These are phyloP conservation scores for Paracyprichromis sp. DNA, from an alignment of 2,113 vertebrate species.

Conservation along the genomic window DNA sequence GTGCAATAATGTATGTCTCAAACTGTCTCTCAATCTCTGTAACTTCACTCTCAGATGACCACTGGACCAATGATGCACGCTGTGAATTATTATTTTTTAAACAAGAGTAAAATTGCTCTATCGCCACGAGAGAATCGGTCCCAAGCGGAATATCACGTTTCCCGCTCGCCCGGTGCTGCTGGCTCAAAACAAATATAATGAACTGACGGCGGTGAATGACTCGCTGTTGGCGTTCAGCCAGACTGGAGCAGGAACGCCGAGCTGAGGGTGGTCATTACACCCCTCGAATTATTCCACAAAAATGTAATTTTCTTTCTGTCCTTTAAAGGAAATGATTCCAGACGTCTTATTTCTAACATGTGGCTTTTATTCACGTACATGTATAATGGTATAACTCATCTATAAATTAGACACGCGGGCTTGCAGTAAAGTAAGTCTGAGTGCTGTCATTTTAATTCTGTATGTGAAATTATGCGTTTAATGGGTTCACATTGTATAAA, in stretches of 20 bases:
- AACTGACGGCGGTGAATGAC: not conserved
- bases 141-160: not conserved
- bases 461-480: not conserved
- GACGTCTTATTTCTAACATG: not conserved
- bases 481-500: not conserved
- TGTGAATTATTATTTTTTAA: not conserved
- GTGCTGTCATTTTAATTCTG: not conserved
- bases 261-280: not conserved
- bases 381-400: not conserved
- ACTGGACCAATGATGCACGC: not conserved
- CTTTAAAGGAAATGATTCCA: not conserved
- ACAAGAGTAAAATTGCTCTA: not conserved
- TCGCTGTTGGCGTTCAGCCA: not conserved
- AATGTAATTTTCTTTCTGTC: not conserved
- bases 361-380: not conserved
- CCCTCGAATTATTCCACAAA: not conserved
- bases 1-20: slow-evolving; percentile 33
- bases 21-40: not conserved
- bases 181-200: not conserved
- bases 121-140: not conserved
- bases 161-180: not conserved
- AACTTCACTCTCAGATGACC: not conserved
- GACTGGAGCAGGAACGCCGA: not conserved
- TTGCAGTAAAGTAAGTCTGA: not conserved
- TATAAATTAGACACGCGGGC: not conserved